Evolutionary conservation across 2,888 invertebrate species (phyloP), one percentile per base, ranked within the genome.

Genomic region (Malthinus seriepunctatus): DNA sequence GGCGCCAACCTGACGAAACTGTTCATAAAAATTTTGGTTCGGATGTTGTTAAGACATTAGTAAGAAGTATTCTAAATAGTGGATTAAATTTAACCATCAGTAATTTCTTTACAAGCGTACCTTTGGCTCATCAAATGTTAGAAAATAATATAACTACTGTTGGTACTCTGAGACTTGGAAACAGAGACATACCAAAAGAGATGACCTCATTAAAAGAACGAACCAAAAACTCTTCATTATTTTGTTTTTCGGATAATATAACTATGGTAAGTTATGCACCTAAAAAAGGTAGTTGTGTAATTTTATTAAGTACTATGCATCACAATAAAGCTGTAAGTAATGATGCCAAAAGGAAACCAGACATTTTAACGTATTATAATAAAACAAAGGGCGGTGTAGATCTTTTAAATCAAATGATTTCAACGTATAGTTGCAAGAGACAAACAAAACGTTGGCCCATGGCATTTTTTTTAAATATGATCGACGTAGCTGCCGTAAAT

Each of bases 311-410:
- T 37, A 56, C 64, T 9, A 66, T 68, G 65, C 65, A 67, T 51
- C 47, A 31, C 12, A 54, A 60, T 32, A 32, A 49, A 14, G 31
- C 38, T 11, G 31, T 67, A 8, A 42, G 49, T 38, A 38, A 55
- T 53, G 46, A 33, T 51, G 39, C 44, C 10, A 63, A 55, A 65
- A 68, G 50, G 12, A 39, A 39, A 14, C 66, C 66, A 10, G 54
- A 67, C 47, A 64, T 69, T 14, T 66, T 68, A 47, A 6, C 31
- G 15, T 66, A 56, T 62, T 68, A 66, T 39, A 68, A 69, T 54
- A 52, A 56, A 51, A 56, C 51, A 10, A 68, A 69, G 56, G 51
- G 46, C 56, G 63, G 63, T 8, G 65, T 67, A 1, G 66, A 63
- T 35, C 23, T 23, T 35, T n/a, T 35, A 10, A 10, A 35, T 35